Base-by-base conservation (phyloP, 1,140 invertebrate species). In the Danaus melanippus region DNA sequence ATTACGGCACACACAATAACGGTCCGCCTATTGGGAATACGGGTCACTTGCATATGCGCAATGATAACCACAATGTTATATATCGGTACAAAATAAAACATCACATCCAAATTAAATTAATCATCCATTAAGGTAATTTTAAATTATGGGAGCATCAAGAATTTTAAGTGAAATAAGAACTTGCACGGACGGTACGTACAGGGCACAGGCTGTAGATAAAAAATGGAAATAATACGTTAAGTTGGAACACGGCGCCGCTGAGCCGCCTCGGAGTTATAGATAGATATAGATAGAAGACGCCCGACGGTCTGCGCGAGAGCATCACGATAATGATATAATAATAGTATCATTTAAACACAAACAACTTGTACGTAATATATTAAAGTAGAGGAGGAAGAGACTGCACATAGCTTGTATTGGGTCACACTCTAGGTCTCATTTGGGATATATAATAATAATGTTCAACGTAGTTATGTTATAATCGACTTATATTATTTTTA, bases 1-100 rank as follows among this genome's bases (percentile, higher is more conserved):
- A 82, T 80, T 78, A 80, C 69, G 71, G 59, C 71, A 64, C 64
- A 72, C 73, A 80, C 74, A 73, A 58, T 74, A 75, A 76, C 76
- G 66, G 67, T 32, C 21, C 21, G 21, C 71, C 70, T 72, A 73
- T 79, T 75, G 79, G 77, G 74, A 83, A 80, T 84, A 66, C 79
- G 65, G 77, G 80, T 82, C 77, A 80, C 63, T 68, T 69, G 72
- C 70, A 61, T 61, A 58, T 61, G 58, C 58, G 53, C 60, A 57
- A 46, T 62, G 52, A 47, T 43, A 51, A 32, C 39, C 15, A 12
- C 39, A 12, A 49, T 49, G 41, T 49, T 40, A 8, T 40, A 8
- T 47, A 47, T 47, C 46, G 21, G 2, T 47, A 47, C 15, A 15
- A 47, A 47, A n/a, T n/a, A 47, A 21, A 15, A 53, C 42, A 45